Evolutionary conservation across 2,888 invertebrate genomes (phyloP), one percentile per base, ranked within the genome.

Genomic region (Xanthia icteritia): DNA sequence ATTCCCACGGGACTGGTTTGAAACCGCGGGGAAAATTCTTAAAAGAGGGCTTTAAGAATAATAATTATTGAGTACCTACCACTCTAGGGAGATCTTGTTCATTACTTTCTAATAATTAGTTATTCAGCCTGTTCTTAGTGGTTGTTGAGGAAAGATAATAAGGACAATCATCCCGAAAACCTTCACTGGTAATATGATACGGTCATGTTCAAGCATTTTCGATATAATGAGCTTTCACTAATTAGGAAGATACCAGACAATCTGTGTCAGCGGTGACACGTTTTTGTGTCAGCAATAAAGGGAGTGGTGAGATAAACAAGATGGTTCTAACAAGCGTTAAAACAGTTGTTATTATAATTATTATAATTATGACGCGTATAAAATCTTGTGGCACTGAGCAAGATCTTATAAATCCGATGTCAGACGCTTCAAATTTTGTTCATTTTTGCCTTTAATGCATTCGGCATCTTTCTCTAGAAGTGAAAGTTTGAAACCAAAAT

Each of bases 161-260:
- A 85, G 76, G 76, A 85, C 76, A 85, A 85, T 72, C 9, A 42
- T 61, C 15, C 6, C 15, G 17, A 56, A 51, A 83, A 68, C 48
- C 56, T 68, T 42, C 63, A n/a, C 42, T 13, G 8, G 23, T 51
- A 51, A 51, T 51, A 9, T 23, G 63, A 68, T 71, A 76, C 36
- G 67, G 64, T 31, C 58, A 45, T 45, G 76, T 73, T 73, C 56
- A 76, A 83, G 70, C 45, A 74, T 83, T 81, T 83, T 68, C 61
- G 31, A 74, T 68, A 61, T 68, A 81, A 76, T 68, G 76, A 84
- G 81, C 31, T 81, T 56, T 39, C 45, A 39, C 61, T 85, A 74
- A 83, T 83, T 76, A 73, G 63, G 48, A 8, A 15, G 13, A 51
- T 73, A 42, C 2, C 42, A 65, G 65, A 56, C 56, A 51, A 61